These are phyloP conservation scores for Allophyes oxyacanthae DNA, from an alignment of 2,888 invertebrate genomes.

Conservation along the genomic window DNA sequence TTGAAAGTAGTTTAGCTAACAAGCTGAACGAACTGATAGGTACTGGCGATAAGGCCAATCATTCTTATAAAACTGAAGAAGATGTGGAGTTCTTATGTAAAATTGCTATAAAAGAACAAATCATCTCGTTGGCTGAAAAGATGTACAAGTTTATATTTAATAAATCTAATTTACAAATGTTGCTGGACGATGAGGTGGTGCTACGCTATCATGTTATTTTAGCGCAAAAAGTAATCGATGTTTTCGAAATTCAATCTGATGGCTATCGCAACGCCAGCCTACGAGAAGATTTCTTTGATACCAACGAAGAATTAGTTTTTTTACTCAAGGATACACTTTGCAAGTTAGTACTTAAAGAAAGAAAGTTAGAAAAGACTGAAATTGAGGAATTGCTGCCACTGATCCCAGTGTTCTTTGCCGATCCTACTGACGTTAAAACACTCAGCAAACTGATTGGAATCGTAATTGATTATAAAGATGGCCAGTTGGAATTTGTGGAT, in stretches of 20 bases:
- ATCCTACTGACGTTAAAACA: slow-evolving; percentile 3
- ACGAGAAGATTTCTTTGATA: slow-evolving; percentile 26
- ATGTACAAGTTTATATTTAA: slow-evolving; percentile 24
- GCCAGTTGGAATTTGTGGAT: slow-evolving; percentile 23
- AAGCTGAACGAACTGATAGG: slow-evolving; percentile 31
- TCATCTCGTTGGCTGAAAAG: slow-evolving; percentile 17
- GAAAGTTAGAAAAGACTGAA: slow-evolving; percentile 1
- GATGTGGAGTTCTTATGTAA: slow-evolving; percentile 1
- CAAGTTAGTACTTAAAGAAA: slow-evolving; percentile 19
- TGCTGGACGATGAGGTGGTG: slow-evolving; percentile 36
- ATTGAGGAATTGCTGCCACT: neutral
- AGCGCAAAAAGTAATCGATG: slow-evolving; percentile 23
- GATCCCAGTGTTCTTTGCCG: slow-evolving; percentile 12
- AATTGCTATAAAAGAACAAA: neutral
- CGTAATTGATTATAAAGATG: slow-evolving; percentile 26
- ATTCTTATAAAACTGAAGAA: slow-evolving; percentile 1
- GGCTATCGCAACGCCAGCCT: slow-evolving; percentile 32
- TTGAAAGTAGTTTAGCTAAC: neutral
- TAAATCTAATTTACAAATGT: slow-evolving; percentile 10
- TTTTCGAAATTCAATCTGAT: slow-evolving; percentile 17
- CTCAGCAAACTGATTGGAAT: slow-evolving; percentile 26
- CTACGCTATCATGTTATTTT: slow-evolving; percentile 38
- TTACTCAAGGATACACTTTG: slow-evolving; percentile 30
- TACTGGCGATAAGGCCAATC: slow-evolving; percentile 26
- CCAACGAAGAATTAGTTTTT: slow-evolving; percentile 18